Base-by-base conservation (phyloP, 1,140 invertebrate genomes). In the Monomorium pharaonis region DNA sequence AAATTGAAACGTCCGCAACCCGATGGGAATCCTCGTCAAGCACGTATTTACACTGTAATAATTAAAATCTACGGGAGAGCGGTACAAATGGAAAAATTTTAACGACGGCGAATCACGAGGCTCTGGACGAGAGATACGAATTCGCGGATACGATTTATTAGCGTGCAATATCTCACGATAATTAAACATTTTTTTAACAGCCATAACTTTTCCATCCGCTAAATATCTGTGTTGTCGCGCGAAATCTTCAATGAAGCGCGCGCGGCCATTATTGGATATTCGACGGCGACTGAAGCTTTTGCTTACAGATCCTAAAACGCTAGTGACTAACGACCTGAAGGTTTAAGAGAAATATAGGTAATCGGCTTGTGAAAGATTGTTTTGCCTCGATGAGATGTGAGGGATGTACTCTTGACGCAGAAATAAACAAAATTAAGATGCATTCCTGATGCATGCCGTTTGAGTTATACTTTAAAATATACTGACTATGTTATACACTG, bases 1-100 rank as follows among this genome's bases (percentile, higher is more conserved):
- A 83, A 83, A 83, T 83, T 83, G 49, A 83, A 83, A 72, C 67
- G 78, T 58, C 37, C 67, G 51, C 21, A 37, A 44, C 51, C 78
- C 78, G 54, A 60, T 60, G 78, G 78, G 78, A 83, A 83, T 83
- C 78, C 78, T 83, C 78, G 78, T 83, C 78, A 83, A 83, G 78
- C 78, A 83, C 78, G 67, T 83, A 83, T 83, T 83, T 83, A 83
- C 78, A 83, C 78, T 83, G 78, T 83, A 83, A 83, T 83, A 83
- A 83, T 83, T 83, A 83, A 83, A 83, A 83, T 83, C 67, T 72
- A 83, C 78, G 78, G n/a, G n/a, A 83, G 78, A 74, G 37, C 78
- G 49, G 67, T 37, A 12, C 24, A 83, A 83, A 83, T 83, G 67
- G 27, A 74, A 83, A 74, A 74, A 83, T 74, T 83, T 74, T 83